A percentile compares a stretch with the other conserved stretches of the same genome.
Evolutionary conservation across 2,113 vertebrate species (phyloP).

Genomic region (Chrysemys picta): DNA sequence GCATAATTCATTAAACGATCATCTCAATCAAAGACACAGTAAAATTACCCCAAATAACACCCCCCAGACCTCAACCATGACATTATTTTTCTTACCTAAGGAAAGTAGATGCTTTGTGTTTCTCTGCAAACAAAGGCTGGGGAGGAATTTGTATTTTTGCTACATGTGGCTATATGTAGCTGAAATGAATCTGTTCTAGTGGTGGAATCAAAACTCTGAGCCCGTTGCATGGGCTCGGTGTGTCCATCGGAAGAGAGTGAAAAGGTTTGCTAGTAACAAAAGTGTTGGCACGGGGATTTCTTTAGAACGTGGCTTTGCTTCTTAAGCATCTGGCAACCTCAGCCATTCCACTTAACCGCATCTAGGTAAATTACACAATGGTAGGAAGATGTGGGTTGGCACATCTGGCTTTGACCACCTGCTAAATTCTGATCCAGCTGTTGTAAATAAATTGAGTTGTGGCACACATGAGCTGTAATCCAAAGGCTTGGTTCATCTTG

Average conservation of each 20-base stretch:
- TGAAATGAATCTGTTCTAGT: accelerated
- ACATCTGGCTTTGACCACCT: background rate
- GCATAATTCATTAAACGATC: background rate
- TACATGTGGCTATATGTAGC: background rate
- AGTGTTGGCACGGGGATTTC: background rate
- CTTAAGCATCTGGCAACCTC: background rate
- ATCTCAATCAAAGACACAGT: background rate
- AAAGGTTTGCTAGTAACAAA: accelerated
- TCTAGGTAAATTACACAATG: background rate
- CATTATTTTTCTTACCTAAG: conserved; percentile 4
- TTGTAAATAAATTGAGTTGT: background rate
- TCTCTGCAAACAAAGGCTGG: background rate
- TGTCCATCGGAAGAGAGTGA: background rate
- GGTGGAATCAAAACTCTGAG: background rate
- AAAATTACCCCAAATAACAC: background rate
- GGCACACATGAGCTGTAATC: background rate
- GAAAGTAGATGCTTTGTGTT: background rate
- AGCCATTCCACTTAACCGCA: background rate
- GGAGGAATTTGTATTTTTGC: background rate
- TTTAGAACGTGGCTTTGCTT: accelerated
- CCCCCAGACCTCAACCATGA: background rate
- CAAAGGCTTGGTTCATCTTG: background rate
- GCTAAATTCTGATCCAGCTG: background rate
- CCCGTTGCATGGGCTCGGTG: accelerated
- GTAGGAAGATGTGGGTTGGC: accelerated